Conservation (phyloP, 2,888 invertebrate species). For the Brenthis hecate region DNA sequence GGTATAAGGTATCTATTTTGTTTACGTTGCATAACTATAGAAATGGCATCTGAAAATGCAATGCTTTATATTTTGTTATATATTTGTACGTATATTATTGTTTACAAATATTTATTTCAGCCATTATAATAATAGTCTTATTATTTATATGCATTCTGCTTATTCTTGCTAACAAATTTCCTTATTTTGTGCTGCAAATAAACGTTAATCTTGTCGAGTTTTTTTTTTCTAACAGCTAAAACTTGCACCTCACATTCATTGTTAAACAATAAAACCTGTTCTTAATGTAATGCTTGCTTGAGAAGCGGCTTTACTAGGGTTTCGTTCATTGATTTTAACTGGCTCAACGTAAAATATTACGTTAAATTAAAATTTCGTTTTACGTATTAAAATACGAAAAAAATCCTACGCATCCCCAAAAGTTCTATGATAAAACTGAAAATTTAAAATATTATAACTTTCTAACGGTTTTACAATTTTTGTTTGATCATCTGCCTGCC, state of each 20-base stretch:
- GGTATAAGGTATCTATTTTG: constrained; percentile 13
- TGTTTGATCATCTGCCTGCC: too few species aligned
- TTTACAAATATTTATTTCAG: background rate
- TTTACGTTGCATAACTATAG: constrained; percentile 15
- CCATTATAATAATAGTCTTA: background rate
- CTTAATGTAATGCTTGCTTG: constrained; percentile 22
- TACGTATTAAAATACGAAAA: too few species aligned
- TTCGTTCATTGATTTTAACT: constrained; percentile 19
- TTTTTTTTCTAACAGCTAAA: constrained; percentile 15
- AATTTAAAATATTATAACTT: too few species aligned
- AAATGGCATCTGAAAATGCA: constrained; percentile 10
- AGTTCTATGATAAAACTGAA: too few species aligned
- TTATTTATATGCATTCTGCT: background rate
- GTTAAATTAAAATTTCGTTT: too few species aligned
- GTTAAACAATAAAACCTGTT: constrained; percentile 31
- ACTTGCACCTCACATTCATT: constrained; percentile 17
- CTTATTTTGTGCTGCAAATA: background rate
- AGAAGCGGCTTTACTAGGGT: constrained; percentile 27
- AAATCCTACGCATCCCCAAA: too few species aligned
- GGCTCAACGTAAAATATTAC: too few species aligned
- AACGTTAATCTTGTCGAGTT: background rate
- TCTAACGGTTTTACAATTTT: too few species aligned
- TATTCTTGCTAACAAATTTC: constrained; percentile 11
- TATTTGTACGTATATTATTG: background rate
- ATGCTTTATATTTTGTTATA: constrained; percentile 16